Percentiles rank a stretch among this genome's conserved stretches.
Evolutionary conservation across 1,140 invertebrate species (phyloP).

Genomic region (Eurosta solidaginis): DNA sequence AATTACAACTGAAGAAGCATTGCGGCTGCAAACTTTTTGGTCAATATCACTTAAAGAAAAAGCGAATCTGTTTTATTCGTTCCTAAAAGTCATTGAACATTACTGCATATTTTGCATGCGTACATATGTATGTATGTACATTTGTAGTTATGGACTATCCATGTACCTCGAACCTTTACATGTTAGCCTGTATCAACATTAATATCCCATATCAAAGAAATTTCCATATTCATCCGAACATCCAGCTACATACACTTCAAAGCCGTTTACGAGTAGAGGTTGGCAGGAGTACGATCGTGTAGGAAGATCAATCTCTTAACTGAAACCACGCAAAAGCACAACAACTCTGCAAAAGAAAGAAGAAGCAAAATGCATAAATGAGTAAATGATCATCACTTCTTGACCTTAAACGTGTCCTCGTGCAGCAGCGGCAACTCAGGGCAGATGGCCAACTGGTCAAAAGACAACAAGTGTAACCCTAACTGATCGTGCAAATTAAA

Average conservation of each 20-base stretch:
- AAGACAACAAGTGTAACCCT: conserved; percentile 13
- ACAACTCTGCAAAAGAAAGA: too few species aligned
- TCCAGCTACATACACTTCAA: not conserved
- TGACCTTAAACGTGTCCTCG: not conserved
- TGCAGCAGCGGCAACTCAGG: not conserved
- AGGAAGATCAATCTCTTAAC: not conserved
- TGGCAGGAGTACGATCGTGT: conserved; percentile 16
- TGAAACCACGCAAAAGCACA: too few species aligned
- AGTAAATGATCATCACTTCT: not conserved
- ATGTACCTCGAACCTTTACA: not conserved
- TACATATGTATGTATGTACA: not conserved
- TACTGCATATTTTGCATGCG: not conserved
- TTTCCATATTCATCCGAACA: conserved; percentile 19
- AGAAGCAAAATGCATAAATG: not conserved
- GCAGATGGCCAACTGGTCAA: not conserved
- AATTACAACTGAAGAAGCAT: too few species aligned
- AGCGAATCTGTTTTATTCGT: too few species aligned
- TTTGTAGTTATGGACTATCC: too few species aligned
- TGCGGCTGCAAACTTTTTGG: too few species aligned
- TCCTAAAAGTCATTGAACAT: too few species aligned
- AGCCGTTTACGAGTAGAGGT: not conserved
- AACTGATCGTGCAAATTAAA: conserved; percentile 47
- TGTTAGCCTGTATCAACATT: not conserved
- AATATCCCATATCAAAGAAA: not conserved
- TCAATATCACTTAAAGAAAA: too few species aligned